Conservation (phyloP, 2,113 vertebrate genomes). For the Zosterops hypoxanthus region DNA sequence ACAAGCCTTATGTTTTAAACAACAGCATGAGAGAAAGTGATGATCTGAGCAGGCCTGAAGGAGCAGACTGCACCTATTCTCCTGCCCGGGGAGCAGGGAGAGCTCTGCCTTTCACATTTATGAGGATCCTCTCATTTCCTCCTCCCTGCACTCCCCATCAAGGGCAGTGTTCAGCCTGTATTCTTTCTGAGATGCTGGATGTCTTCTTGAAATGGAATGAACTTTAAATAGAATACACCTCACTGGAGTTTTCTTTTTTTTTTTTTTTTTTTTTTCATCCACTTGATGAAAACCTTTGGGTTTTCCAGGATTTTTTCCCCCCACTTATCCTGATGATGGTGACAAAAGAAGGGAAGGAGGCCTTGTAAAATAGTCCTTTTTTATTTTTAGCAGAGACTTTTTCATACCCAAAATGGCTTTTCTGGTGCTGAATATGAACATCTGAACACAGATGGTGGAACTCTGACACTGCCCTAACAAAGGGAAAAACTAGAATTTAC, state of each 20-base stretch:
- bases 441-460: background rate
- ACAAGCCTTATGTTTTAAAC: conserved; percentile 42
- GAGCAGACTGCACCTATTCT: background rate
- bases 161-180: background rate
- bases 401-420: background rate
- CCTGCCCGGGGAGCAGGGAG: background rate
- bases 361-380: background rate
- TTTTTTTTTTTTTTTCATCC: background rate
- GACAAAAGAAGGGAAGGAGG: background rate
- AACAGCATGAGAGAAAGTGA: background rate
- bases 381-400: background rate
- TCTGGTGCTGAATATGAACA: background rate
- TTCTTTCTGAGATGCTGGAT: background rate
- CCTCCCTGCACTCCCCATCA: background rate
- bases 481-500: background rate
- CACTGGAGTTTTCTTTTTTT: background rate
- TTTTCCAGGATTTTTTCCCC: background rate
- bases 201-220: background rate
- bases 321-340: background rate
- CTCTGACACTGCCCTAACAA: background rate
- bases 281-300: no score
- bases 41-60: background rate
- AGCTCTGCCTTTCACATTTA: background rate
- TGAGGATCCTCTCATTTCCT: background rate
- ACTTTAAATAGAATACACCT: background rate